These are phyloP conservation scores for Hirtodrosophila cameraria DNA, from an alignment of 2,888 invertebrate genomes.

Conservation along the genomic window DNA sequence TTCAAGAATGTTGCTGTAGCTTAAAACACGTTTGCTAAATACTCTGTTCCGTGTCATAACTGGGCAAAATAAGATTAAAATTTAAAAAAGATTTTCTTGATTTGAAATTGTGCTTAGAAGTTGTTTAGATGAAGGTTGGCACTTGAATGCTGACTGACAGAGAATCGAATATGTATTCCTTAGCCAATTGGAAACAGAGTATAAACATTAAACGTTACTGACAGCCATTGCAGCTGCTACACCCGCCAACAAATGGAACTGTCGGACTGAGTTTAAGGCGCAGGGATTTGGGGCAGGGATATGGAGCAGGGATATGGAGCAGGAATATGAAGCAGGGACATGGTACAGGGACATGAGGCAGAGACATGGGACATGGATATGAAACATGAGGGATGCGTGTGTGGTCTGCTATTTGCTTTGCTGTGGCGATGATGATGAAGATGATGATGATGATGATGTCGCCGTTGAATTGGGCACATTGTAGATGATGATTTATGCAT, in stretches of 20 bases:
- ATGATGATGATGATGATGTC: conserved; percentile 24
- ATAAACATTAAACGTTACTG: conserved; percentile 37
- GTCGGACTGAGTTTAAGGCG: conserved; percentile 2
- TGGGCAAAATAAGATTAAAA: too few species aligned
- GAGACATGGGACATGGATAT: too few species aligned
- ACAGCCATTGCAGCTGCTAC: conserved; percentile 21
- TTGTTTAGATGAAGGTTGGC: too few species aligned
- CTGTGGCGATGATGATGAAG: conserved; percentile 13
- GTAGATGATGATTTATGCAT: conserved; percentile 65
- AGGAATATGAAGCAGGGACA: conserved; percentile 9
- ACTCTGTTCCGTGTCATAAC: too few species aligned
- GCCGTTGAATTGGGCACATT: conserved; percentile 37
- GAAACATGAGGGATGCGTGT: conserved; percentile 23
- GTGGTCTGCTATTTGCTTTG: conserved; percentile 37
- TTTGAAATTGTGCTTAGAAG: too few species aligned
- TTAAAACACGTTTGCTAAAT: too few species aligned
- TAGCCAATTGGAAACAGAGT: neutral
- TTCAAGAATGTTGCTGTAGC: too few species aligned
- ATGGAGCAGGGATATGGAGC: conserved; percentile 4
- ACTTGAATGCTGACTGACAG: too few species aligned
- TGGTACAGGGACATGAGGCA: conserved; percentile 22
- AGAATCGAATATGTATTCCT: too few species aligned
- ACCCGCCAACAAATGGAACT: conserved; percentile 5
- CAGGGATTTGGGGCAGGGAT: conserved; percentile 17
- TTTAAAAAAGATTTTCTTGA: too few species aligned